Evolutionary conservation across 2,797 vertebrate species (phyloP), one percentile per base, ranked within the genome.

Genomic region (Rhinogobio ventralis): DNA sequence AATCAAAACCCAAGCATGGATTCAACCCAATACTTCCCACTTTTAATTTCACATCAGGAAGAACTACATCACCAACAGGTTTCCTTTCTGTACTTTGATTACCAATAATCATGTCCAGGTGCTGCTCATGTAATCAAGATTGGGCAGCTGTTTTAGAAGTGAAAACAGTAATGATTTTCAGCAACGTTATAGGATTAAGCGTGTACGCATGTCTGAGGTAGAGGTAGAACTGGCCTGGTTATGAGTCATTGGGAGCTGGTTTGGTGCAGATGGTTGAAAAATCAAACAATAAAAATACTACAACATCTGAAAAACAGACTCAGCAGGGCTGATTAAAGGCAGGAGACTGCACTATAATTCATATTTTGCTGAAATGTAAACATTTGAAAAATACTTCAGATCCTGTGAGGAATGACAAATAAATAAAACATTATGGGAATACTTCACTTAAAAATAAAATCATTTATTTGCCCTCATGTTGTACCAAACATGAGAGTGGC

Each of bases 321-420:
- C 75, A 6, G 75, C 51, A 10, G n/a, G 1, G 55, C 0, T 10
- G 53, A 77, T 19, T 77, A 42, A 77, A 77, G 74, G 74, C 74
- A 62, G 75, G 51, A 42, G 30, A 19, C 45, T 78, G 55, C 55
- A 19, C 36, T 20, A 42, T 7, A 45, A 78, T 62, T 62, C 55
- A 28, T n/a, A 10, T 60, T 42, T 60, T 25, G 23, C 75, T 45
- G 57, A 62, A 45, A 78, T 45, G 75, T 78, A 78, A 62, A 78
- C 75, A 45, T 45, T 36, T 64, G 69, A 71, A n/a, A 71, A 14
- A 14, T 71, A 14, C 39, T n/a, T 57, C 51, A 25, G 33, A 60
- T 76, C 33, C 14, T 17, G 74, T 39, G 53, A 76, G 33, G 13
- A 60, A 60, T 3, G 14, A 19, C 14, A 42, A 60, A 60, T 15